Percentiles rank a stretch among this genome's conserved stretches.
Conservation (phyloP, 1,140 invertebrate species). For the Tetragnatha versicolor region DNA sequence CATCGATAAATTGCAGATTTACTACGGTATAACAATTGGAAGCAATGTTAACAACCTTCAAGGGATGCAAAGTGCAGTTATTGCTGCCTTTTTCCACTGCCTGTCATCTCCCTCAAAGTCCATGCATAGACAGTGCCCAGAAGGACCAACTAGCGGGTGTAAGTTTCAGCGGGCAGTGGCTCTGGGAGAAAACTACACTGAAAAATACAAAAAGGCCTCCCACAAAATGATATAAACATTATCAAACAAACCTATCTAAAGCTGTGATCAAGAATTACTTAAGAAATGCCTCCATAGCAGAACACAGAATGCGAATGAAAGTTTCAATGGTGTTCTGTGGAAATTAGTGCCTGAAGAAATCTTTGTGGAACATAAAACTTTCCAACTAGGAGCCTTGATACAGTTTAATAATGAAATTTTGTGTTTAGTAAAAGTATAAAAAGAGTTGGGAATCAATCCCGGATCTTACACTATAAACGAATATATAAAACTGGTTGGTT, state of each 20-base stretch:
- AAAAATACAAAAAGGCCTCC: not conserved
- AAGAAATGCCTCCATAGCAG: slow-evolving; percentile 6
- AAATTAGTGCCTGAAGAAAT: slow-evolving; percentile 16
- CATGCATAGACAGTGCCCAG: not conserved
- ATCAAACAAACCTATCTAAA: not conserved
- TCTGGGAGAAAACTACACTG: not conserved
- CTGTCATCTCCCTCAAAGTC: not conserved
- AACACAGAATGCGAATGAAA: slow-evolving; percentile 8
- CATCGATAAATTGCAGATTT: slow-evolving; percentile 1
- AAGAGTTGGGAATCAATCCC: not conserved
- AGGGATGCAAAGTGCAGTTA: slow-evolving; percentile 15
- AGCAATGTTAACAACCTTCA: not conserved
- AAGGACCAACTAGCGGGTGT: not conserved
- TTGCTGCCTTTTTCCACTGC: not conserved
- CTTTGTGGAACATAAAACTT: slow-evolving; percentile 10
- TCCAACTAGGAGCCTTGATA: not conserved
- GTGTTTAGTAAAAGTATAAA: not conserved
- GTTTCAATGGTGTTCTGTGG: slow-evolving; percentile 17
- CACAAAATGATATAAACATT: not conserved
- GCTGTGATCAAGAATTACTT: slow-evolving; percentile 6
- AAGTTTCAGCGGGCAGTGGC: not conserved
- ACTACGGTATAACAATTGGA: too few relatives aligned
- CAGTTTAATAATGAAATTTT: slow-evolving; percentile 14
- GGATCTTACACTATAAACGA: not conserved
- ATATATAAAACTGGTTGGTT: too few relatives aligned